Base-by-base conservation (phyloP, 2,113 vertebrate genomes). In the Rhinolophus ferrumequinum region DNA sequence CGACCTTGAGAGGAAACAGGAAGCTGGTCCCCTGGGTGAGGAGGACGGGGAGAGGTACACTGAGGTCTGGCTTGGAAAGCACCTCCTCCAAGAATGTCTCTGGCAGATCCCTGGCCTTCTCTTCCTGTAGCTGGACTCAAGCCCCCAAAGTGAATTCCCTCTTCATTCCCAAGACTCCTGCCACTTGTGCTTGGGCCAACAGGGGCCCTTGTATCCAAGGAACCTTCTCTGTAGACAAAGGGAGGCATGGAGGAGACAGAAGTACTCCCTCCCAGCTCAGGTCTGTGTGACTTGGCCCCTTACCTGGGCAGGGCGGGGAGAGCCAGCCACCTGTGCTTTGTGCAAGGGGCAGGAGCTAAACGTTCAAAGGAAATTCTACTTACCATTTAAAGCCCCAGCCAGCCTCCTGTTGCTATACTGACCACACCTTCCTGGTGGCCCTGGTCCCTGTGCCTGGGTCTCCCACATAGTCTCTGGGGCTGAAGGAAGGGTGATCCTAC, bases 361-460 rank as follows among this genome's bases (percentile, higher is more conserved):
- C 50, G 14, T 38, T 52, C 15, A 41, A 47, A 81, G 66, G 47
- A 67, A n/a, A 28, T 33, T n/a, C 54, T 38, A 2, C 64, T 83
- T 4, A 2, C 30, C 1, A 0, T 64, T 22, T 35, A 24, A 16
- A 38, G 12, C 35, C 47, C 67, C 8, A 15, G 62, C 4, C 72
- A 88, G 35, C 0, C 52, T 28, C 8, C 16, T 26, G 2, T 21
- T 19, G 18, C 62, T 66, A 41, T 13, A 33, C 5, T 7, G 10
- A 41, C 22, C 15, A 18, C 24, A 15, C 9, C 47, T 77, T 89
- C 73, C 56, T 15, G 13, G 56, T 1, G 50, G 26, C 35, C 19
- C 56, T 72, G 15, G 24, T 6, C 52, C 22, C 30, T 24, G 8
- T 4, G 1, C 35, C n/a, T 52, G 15, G 41, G 22, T n/a, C 62